These are phyloP conservation scores for Chymomyza caudatula DNA, from an alignment of 2,888 invertebrate species.

Conservation along the genomic window DNA sequence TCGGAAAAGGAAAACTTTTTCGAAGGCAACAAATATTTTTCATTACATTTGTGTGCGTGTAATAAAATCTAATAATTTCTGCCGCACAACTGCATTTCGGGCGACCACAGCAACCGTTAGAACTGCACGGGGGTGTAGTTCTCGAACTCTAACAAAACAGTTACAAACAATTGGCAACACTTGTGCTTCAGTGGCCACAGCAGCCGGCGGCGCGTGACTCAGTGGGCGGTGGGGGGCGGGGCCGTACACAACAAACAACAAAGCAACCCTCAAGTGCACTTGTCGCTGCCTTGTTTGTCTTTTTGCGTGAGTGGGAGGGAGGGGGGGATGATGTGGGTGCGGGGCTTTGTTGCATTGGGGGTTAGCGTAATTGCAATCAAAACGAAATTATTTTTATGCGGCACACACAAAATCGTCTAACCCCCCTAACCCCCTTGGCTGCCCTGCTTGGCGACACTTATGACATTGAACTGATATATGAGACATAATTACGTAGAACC, in stretches of 20 bases:
- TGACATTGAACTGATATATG: constrained; percentile 74
- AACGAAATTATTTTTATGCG: constrained; percentile 75
- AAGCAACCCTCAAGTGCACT: constrained; percentile 33
- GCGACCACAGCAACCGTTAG: constrained; percentile 20
- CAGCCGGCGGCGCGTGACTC: constrained; percentile 1
- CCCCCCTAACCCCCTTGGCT: not conserved
- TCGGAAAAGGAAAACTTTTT: constrained; percentile 44
- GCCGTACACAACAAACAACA: constrained; percentile 4
- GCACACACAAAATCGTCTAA: constrained; percentile 25
- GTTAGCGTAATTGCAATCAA: constrained; percentile 74
- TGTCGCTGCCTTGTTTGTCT: not conserved
- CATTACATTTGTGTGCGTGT: constrained; percentile 42
- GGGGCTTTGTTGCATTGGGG: constrained; percentile 6
- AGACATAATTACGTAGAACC: constrained; percentile 74
- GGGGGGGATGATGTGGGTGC: not conserved
- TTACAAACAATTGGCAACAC: constrained; percentile 70
- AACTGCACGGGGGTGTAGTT: not conserved
- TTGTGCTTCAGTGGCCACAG: constrained; percentile 50
- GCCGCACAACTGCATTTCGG: constrained; percentile 12
- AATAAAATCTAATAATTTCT: constrained; percentile 66
- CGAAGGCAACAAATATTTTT: constrained; percentile 28
- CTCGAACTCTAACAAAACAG: constrained; percentile 50
- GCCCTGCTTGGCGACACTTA: constrained; percentile 16
- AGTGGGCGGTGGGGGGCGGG: not conserved
- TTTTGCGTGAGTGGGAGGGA: not conserved